Base-by-base conservation (phyloP, 2,888 invertebrate genomes). In the Euplexia lucipara region DNA sequence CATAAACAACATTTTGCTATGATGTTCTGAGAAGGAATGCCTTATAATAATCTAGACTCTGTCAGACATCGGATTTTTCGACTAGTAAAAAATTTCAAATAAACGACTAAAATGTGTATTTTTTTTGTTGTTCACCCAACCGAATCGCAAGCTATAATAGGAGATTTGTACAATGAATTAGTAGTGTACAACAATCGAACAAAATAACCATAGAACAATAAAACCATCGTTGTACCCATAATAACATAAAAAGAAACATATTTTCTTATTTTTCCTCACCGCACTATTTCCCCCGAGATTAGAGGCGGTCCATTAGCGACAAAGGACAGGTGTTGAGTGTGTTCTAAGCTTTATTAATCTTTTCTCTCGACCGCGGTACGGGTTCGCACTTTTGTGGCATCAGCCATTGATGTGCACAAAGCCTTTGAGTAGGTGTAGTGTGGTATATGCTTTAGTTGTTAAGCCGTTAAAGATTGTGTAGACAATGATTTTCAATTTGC, bases 271-370 rank as follows among this genome's bases (percentile, higher is more conserved):
- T 80, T 78, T 64, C 69, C 68, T 68, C 67, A 66, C 57, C 72
- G 8, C 79, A 81, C 78, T 82, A 83, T 85, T 83, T 83, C 81
- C 78, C 83, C 72, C 52, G 62, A 65, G 91, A 91, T 92, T 92
- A 91, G 79, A 84, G 71, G 79, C 79, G 68, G 80, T 94, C 95
- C 95, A 95, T 95, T 95, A 95, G 93, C 90, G 91, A 95, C 94
- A 95, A 95, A 95, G 88, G 93, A 90, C 95, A 95, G 95, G 95
- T 95, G 95, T 92, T 88, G 86, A 85, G 91, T 92, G 91, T 90
- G 86, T 87, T 83, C 88, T 95, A 95, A 95, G 95, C 95, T 94
- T 94, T 95, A 95, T 95, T 94, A 94, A 95, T 94, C 94, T 95
- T 94, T 93, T 92, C 92, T 93, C 87, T 90, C 80, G 83, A 52